A percentile compares a stretch with the other conserved stretches of the same genome.
Evolutionary conservation across 2,888 invertebrate genomes (phyloP).

Genomic region (Drosophila greeni): DNA sequence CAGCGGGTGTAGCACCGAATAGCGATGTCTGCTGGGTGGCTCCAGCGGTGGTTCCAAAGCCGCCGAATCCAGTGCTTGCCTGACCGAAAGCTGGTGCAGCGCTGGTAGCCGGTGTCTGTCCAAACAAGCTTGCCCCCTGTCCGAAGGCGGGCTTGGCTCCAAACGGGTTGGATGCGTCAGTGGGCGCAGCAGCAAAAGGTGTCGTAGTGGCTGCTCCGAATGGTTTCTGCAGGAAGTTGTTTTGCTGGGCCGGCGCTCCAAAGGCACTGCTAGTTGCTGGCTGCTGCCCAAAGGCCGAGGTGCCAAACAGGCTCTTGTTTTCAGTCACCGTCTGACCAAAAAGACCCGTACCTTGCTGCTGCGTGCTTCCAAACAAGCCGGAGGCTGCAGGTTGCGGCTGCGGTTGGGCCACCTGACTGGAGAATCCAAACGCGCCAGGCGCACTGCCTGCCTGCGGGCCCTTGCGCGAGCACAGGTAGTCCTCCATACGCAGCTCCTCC

Average conservation of each 20-base stretch:
- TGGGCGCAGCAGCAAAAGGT: slow-evolving; percentile 70
- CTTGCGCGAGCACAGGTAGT: slow-evolving; percentile 94
- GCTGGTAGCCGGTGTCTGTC: slow-evolving; percentile 80
- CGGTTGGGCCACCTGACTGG: slow-evolving; percentile 79
- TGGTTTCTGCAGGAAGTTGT: slow-evolving; percentile 84
- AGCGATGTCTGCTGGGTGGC: slow-evolving; percentile 66
- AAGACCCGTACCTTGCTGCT: slow-evolving; percentile 78
- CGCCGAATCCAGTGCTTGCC: slow-evolving; percentile 75
- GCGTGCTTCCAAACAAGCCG: slow-evolving; percentile 80
- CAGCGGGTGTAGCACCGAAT: slow-evolving; percentile 69
- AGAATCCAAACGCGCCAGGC: slow-evolving; percentile 80
- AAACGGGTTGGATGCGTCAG: slow-evolving; percentile 76
- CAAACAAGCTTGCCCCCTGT: slow-evolving; percentile 81
- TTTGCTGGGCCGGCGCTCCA: slow-evolving; percentile 81
- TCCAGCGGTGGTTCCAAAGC: slow-evolving; percentile 76
- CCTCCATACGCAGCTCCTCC: slow-evolving; percentile 96
- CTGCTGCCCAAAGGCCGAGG: slow-evolving; percentile 80
- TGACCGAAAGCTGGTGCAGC: slow-evolving; percentile 80
- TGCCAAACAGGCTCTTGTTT: slow-evolving; percentile 81
- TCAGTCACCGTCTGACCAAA: slow-evolving; percentile 81
- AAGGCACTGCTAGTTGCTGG: slow-evolving; percentile 77
- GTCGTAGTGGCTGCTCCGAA: slow-evolving; percentile 80
- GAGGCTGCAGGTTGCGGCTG: slow-evolving; percentile 75
- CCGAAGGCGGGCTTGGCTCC: slow-evolving; percentile 78
- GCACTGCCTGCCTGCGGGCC: slow-evolving; percentile 81